Evolutionary conservation across 2,888 invertebrate species (phyloP).

Genomic region (Drosophila testacea): DNA sequence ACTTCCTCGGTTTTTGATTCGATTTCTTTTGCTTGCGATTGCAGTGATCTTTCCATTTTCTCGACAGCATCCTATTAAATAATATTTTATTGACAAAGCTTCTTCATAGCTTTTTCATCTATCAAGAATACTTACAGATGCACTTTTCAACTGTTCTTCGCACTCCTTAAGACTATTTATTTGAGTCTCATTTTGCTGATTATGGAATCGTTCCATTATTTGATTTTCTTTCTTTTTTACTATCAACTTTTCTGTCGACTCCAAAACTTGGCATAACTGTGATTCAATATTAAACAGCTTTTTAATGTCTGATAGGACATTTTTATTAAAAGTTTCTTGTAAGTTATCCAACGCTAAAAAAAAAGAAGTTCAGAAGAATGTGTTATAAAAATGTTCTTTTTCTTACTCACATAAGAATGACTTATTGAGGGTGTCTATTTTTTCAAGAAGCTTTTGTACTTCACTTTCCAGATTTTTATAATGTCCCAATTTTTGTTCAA

Average conservation of each 20-base stretch:
- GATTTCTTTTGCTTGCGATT: slow-evolving; percentile 16
- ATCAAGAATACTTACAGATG: slow-evolving; percentile 26
- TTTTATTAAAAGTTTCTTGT: slow-evolving; percentile 9
- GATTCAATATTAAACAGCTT: slow-evolving; percentile 36
- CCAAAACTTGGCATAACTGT: slow-evolving; percentile 14
- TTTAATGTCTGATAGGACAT: slow-evolving; percentile 14
- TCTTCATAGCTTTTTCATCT: too few species aligned
- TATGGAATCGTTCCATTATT: slow-evolving; percentile 19
- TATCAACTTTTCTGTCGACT: slow-evolving; percentile 1
- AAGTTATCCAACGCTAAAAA: slow-evolving; percentile 45
- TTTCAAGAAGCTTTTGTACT: slow-evolving; percentile 55
- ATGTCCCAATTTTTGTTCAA: slow-evolving; percentile 64
- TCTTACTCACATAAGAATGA: slow-evolving; percentile 58
- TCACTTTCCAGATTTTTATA: slow-evolving; percentile 54
- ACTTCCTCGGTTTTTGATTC: slow-evolving; percentile 36
- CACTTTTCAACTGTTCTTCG: slow-evolving; percentile 19
- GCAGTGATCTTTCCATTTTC: slow-evolving; percentile 23
- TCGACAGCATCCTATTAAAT: slow-evolving; percentile 25
- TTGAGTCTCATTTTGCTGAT: slow-evolving; percentile 39
- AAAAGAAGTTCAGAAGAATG: neutral
- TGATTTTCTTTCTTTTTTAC: slow-evolving; percentile 10
- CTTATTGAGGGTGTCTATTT: slow-evolving; percentile 49
- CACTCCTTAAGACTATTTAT: slow-evolving; percentile 37
- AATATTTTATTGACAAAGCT: neutral
- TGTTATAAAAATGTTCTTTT: neutral